phyloP scores from a whole-genome alignment of 2,113 vertebrate genomes.

The Acrocephalus arundinaceus region DNA sequence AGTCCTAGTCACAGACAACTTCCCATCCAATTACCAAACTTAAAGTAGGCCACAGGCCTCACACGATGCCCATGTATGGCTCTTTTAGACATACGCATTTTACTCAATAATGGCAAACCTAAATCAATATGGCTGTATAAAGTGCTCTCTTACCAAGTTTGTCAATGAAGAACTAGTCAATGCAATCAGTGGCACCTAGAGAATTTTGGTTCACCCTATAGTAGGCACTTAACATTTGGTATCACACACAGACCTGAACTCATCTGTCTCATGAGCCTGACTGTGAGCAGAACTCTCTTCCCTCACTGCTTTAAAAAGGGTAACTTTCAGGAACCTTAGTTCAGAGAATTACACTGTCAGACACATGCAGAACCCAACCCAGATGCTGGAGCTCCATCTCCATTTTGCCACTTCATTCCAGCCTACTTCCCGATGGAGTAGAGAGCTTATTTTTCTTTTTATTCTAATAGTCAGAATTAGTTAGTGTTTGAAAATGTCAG shows the following conservation, averaged over 20 bases:
- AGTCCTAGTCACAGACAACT: background rate
- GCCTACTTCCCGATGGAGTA: background rate
- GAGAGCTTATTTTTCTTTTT: background rate
- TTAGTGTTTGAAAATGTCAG: background rate
- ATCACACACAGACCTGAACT: background rate
- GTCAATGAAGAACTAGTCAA: background rate
- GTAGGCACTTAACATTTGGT: background rate
- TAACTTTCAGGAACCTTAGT: background rate
- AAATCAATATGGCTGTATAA: background rate
- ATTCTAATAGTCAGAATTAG: background rate
- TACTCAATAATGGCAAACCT: background rate
- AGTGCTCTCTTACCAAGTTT: background rate
- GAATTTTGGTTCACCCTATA: background rate
- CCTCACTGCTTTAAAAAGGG: background rate
- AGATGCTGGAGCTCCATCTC: background rate
- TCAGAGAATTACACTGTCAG: background rate
- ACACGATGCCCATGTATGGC: background rate
- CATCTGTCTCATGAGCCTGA: background rate
- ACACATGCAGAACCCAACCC: background rate
- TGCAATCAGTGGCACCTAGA: background rate
- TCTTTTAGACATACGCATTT: fast-evolving
- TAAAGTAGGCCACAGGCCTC: background rate
- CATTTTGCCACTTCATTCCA: background rate
- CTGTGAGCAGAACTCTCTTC: background rate
- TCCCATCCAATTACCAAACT: background rate